Conservation (phyloP, 2,888 invertebrate species). For the Torymus tubicola region DNA sequence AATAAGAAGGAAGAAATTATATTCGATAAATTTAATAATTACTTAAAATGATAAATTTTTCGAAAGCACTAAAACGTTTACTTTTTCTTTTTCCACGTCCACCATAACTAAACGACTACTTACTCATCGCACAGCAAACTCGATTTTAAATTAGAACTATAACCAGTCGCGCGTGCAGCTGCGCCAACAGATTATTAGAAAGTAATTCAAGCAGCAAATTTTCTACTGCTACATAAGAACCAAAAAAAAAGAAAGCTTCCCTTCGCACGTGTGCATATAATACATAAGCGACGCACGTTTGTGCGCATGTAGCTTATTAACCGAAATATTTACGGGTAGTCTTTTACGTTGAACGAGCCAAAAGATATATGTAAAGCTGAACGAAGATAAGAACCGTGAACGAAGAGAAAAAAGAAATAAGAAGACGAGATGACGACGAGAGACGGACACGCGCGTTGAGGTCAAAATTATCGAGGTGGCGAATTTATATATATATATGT, state of each 20-base stretch:
- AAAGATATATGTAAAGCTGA: not conserved
- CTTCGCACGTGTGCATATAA: too few species aligned
- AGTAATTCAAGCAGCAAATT: slow-evolving; percentile 25
- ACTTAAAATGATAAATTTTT: too few species aligned
- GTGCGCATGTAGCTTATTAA: slow-evolving; percentile 35
- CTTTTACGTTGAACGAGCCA: slow-evolving; percentile 8
- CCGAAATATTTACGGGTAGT: slow-evolving; percentile 32
- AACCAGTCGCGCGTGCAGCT: not conserved
- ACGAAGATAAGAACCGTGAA: not conserved
- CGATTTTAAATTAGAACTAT: slow-evolving; percentile 32
- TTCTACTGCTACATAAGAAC: slow-evolving; percentile 28
- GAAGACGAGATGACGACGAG: slow-evolving; percentile 14
- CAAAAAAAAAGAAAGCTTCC: slow-evolving; percentile 44
- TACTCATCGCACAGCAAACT: not conserved
- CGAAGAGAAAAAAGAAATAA: slow-evolving; percentile 12
- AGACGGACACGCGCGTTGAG: slow-evolving; percentile 60
- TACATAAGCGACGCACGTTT: too few species aligned
- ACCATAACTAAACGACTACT: not conserved
- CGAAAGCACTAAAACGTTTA: too few species aligned
- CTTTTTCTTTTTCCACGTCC: slow-evolving; percentile 6
- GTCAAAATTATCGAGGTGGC: slow-evolving; percentile 66
- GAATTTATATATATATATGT: slow-evolving; percentile 57
- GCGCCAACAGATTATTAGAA: slow-evolving; percentile 42
- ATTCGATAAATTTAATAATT: too few species aligned
- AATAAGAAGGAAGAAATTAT: too few species aligned